These are phyloP conservation scores for Pantherophis vulpinus DNA, from an alignment of 2,797 vertebrate genomes.

Conservation along the genomic window DNA sequence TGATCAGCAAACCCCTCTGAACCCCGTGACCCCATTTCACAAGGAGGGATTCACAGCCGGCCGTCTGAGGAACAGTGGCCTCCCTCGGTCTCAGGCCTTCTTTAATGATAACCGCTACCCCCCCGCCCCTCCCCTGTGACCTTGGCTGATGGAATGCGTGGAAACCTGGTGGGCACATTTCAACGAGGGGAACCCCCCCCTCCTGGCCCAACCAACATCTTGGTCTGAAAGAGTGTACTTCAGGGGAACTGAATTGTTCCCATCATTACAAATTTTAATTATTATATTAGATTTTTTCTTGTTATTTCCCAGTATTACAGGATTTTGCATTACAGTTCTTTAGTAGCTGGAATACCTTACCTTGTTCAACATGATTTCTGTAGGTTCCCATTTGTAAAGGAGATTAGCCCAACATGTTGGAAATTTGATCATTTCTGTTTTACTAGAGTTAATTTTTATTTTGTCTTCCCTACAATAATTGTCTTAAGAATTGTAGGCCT, in stretches of 20 bases:
- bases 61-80: no score
- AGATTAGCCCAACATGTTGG: not conserved
- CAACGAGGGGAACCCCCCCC: no score
- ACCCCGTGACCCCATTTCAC: no score
- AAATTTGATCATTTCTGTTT: not conserved
- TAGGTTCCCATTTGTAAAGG: not conserved
- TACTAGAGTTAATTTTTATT: not conserved
- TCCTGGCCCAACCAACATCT: no score
- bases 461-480: not conserved
- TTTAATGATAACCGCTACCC: no score
- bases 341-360: not conserved
- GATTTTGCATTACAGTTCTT: not conserved
- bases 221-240: not conserved
- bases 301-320: not conserved
- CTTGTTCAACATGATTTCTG: not conserved
- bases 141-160: no score
- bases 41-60: no score
- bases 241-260: not conserved
- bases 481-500: not conserved
- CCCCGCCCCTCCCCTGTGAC: no score
- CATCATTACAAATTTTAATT: not conserved
- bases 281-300: not conserved
- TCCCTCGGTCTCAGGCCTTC: no score
- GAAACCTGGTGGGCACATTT: no score
- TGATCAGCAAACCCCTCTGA: no score